Percentiles rank a stretch among this genome's conserved stretches.
These are phyloP conservation scores for Nanorana parkeri DNA, from an alignment of 2,113 vertebrate genomes.

Conservation along the genomic window DNA sequence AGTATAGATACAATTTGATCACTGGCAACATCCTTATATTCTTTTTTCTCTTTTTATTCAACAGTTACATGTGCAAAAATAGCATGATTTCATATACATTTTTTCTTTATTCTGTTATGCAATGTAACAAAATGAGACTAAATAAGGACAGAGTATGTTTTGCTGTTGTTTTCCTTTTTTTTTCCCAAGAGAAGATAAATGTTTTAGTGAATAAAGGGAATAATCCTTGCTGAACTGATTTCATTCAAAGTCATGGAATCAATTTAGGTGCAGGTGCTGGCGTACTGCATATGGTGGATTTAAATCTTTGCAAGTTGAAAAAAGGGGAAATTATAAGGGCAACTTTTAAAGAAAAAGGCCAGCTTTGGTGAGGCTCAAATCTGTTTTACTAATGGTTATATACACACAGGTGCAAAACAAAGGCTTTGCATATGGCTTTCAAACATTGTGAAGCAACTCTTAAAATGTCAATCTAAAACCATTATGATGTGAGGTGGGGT, in stretches of 20 bases:
- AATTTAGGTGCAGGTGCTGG: constrained; percentile 55
- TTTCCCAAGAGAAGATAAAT: too few relatives aligned
- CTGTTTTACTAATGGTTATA: constrained; percentile 44
- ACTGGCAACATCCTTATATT: too few relatives aligned
- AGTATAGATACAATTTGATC: too few relatives aligned
- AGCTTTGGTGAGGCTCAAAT: constrained; percentile 49
- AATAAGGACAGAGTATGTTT: too few relatives aligned
- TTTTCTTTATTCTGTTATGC: too few relatives aligned
- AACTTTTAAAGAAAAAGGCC: constrained; percentile 52
- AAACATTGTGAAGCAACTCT: constrained; percentile 38
- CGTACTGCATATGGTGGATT: constrained; percentile 29
- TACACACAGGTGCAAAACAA: constrained; percentile 57
- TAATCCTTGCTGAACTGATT: constrained; percentile 42
- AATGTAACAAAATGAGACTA: too few relatives aligned
- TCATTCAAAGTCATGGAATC: constrained; percentile 41
- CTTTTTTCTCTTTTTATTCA: too few relatives aligned
- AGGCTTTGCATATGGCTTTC: constrained; percentile 43
- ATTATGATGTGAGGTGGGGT: constrained; percentile 30
- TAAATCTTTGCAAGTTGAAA: constrained; percentile 42
- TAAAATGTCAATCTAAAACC: constrained; percentile 49
- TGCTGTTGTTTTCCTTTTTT: too few relatives aligned
- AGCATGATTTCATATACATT: too few relatives aligned
- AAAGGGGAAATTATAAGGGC: constrained; percentile 52
- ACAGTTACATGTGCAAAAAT: too few relatives aligned
- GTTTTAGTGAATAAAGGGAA: constrained; percentile 18